Percentiles rank a stretch among this genome's conserved stretches.
These are phyloP conservation scores for Alentia gelatinosa DNA, from an alignment of 2,888 invertebrate genomes.

Conservation along the genomic window DNA sequence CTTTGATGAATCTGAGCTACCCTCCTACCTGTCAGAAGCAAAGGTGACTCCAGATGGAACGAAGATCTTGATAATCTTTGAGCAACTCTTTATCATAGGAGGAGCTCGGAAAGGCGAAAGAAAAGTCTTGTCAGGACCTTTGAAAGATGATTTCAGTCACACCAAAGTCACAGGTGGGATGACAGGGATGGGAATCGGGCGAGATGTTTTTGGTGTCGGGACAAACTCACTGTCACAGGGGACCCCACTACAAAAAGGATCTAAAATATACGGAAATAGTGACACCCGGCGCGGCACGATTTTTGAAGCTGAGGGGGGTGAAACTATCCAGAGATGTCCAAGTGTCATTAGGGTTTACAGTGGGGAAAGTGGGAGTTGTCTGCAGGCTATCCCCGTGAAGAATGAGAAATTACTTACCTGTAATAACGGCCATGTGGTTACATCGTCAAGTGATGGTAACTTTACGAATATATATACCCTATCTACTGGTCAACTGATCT, in stretches of 20 bases:
- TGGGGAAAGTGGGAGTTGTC: neutral
- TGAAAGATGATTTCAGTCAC: neutral
- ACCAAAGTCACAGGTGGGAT: conserved; percentile 19
- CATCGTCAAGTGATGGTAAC: neutral
- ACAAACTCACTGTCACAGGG: neutral
- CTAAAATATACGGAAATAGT: conserved; percentile 24
- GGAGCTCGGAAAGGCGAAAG: neutral
- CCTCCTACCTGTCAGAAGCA: conserved; percentile 11
- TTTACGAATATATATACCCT: conserved; percentile 9
- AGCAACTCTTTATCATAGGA: neutral
- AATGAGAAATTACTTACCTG: conserved; percentile 13
- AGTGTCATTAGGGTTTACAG: conserved; percentile 17
- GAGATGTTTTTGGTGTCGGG: conserved; percentile 21
- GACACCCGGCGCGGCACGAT: conserved; percentile 1
- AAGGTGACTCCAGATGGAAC: conserved; percentile 7
- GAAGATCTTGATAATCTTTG: neutral
- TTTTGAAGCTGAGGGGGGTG: conserved; percentile 24
- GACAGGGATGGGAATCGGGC: neutral
- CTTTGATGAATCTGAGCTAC: neutral
- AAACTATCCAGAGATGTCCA: conserved; percentile 6
- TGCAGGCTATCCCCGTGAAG: neutral
- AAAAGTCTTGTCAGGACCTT: neutral
- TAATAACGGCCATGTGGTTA: neutral
- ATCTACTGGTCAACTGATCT: neutral
- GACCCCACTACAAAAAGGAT: neutral